Conservation (phyloP, 2,797 vertebrate species). For the Hippoglossus hippoglossus region DNA sequence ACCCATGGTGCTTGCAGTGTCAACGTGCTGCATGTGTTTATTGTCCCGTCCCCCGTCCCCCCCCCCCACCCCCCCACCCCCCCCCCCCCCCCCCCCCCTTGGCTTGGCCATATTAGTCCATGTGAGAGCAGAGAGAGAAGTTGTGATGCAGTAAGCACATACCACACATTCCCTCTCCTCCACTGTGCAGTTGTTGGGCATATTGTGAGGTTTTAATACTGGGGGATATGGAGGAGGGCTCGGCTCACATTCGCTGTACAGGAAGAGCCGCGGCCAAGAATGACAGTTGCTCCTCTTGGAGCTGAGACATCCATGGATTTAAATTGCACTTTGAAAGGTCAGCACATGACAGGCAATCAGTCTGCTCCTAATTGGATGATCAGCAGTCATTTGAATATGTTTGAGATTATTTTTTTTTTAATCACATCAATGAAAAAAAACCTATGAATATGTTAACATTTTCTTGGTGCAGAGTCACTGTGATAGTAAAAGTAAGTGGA, state of each 20-base stretch:
- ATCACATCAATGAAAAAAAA: conserved; percentile 13
- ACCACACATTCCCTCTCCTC: conserved; percentile 89
- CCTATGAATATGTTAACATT: conserved; percentile 9
- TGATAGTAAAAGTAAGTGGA: neutral
- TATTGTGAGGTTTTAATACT: conserved; percentile 89
- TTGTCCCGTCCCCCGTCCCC: conserved; percentile 50
- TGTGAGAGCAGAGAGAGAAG: conserved; percentile 81
- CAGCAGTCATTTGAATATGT: conserved; percentile 54
- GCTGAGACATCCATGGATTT: conserved; percentile 86
- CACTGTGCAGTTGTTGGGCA: conserved; percentile 92
- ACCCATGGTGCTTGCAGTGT: conserved; percentile 6
- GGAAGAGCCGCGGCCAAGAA: conserved; percentile 87
- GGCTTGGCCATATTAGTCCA: conserved; percentile 85
- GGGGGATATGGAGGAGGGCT: conserved; percentile 79
- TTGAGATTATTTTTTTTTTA: conserved; percentile 13
- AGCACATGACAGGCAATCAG: conserved; percentile 70
- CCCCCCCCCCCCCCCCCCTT: conserved; percentile 42
- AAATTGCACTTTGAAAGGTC: conserved; percentile 82
- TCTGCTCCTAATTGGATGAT: conserved; percentile 70
- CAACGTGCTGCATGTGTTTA: conserved; percentile 35
- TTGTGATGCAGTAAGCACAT: conserved; percentile 88
- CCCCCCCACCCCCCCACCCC: conserved; percentile 34
- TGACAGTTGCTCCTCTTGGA: conserved; percentile 91
- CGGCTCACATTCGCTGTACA: conserved; percentile 85
- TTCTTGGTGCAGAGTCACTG: neutral